A percentile compares a stretch with the other conserved stretches of the same genome.
These are phyloP conservation scores for Drepana falcataria DNA, from an alignment of 2,888 invertebrate genomes.

Conservation along the genomic window DNA sequence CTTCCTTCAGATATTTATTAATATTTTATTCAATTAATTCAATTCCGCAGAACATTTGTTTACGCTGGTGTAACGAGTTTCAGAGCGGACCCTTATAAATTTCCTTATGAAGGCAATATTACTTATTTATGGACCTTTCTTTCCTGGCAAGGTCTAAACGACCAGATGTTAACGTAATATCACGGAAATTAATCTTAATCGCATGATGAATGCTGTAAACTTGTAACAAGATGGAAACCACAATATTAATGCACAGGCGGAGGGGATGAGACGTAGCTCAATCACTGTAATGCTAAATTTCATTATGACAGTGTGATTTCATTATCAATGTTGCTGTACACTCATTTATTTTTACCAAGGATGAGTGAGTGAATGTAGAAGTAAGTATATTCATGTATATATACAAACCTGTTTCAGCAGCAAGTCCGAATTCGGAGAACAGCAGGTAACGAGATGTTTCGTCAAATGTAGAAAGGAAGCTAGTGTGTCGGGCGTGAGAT, in stretches of 20 bases:
- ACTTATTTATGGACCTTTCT: constrained; percentile 37
- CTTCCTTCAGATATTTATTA: not conserved
- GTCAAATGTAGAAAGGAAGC: constrained; percentile 94
- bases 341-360: too few relatives aligned
- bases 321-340: too few relatives aligned
- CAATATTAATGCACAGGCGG: not conserved
- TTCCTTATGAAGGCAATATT: constrained; percentile 42
- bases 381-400: not conserved
- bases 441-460: constrained; percentile 94
- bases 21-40: constrained; percentile 9
- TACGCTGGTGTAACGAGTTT: constrained; percentile 12
- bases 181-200: constrained; percentile 24
- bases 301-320: too few relatives aligned
- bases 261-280: too few relatives aligned
- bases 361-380: too few relatives aligned
- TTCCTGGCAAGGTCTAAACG: constrained; percentile 13
- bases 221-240: not conserved
- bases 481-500: constrained; percentile 95
- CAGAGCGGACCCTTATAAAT: constrained; percentile 31
- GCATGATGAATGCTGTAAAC: not conserved
- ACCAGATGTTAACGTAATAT: constrained; percentile 28
- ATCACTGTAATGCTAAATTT: too few relatives aligned
- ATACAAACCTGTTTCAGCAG: constrained; percentile 91
- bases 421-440: constrained; percentile 94
- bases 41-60: constrained; percentile 19